These are phyloP conservation scores for Tetanocera ferruginea DNA, from an alignment of 2,888 invertebrate species.

Conservation along the genomic window DNA sequence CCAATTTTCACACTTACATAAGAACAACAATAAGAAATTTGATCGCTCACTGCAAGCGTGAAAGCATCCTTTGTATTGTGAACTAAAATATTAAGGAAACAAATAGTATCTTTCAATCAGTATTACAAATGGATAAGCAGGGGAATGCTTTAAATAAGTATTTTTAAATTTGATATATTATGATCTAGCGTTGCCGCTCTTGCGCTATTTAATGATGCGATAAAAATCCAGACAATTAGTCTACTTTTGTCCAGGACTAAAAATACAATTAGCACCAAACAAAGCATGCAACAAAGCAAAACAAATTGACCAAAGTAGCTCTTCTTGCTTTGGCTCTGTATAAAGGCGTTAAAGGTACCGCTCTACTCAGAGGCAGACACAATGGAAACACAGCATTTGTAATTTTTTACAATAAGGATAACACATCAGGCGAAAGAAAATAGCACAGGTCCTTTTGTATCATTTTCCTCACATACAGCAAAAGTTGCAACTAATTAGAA, in stretches of 20 bases:
- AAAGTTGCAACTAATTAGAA: not conserved
- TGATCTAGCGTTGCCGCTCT: not conserved
- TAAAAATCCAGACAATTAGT: conserved; percentile 32
- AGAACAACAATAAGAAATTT: conserved; percentile 38
- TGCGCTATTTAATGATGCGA: conserved; percentile 23
- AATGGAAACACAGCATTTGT: conserved; percentile 44
- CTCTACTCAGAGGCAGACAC: conserved; percentile 18
- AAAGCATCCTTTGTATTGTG: not conserved
- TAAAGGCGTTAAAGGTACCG: not conserved
- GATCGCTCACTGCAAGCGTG: conserved; percentile 30
- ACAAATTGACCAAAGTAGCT: not conserved
- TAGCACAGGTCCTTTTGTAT: conserved; percentile 26
- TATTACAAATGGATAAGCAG: not conserved
- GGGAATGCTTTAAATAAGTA: too few relatives aligned
- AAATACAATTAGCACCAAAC: conserved; percentile 11
- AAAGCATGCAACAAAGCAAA: not conserved
- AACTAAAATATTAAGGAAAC: not conserved
- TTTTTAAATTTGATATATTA: too few relatives aligned
- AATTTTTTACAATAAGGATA: conserved; percentile 7
- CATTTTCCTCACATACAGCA: not conserved
- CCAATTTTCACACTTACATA: conserved; percentile 43
- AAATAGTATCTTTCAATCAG: not conserved
- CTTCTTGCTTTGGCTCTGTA: not conserved
- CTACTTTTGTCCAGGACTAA: conserved; percentile 17
- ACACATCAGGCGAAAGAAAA: not conserved